These are phyloP conservation scores for Nasonia oneida DNA, from an alignment of 2,888 invertebrate genomes.

Conservation along the genomic window DNA sequence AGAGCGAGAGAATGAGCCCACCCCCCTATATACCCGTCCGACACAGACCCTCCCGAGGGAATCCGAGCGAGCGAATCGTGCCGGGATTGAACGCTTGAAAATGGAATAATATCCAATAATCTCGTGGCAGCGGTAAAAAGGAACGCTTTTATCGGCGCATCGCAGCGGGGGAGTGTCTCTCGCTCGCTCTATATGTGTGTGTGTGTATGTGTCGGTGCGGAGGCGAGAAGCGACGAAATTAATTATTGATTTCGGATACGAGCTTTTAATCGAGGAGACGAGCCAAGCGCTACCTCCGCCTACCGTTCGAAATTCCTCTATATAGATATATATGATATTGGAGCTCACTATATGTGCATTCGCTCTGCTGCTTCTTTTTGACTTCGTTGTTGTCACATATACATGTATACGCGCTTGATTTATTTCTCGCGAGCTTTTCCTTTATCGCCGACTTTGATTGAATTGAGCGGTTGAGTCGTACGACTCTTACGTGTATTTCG, in stretches of 20 bases:
- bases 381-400: background rate
- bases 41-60: conserved; percentile 69
- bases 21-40: background rate
- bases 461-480: conserved; percentile 18
- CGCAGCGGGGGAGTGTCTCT: conserved; percentile 71
- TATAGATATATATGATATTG: background rate
- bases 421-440: conserved; percentile 15
- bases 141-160: conserved; percentile 75
- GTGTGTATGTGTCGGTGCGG: conserved; percentile 6
- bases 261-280: conserved; percentile 75
- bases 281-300: conserved; percentile 67
- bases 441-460: conserved; percentile 5
- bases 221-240: conserved; percentile 73
- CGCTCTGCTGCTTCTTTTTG: conserved; percentile 6
- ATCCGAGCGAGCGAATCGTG: conserved; percentile 77
- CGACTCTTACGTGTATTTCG: conserved; percentile 30
- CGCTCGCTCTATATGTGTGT: background rate
- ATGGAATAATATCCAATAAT: conserved; percentile 80
- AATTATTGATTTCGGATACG: conserved; percentile 79
- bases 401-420: background rate
- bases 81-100: conserved; percentile 79
- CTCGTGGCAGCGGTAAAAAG: conserved; percentile 74
- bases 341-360: background rate
- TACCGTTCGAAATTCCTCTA: background rate
- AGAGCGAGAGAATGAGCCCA: conserved; percentile 23